Conservation (phyloP, 2,888 invertebrate species). For the Mactromeris polynyma region DNA sequence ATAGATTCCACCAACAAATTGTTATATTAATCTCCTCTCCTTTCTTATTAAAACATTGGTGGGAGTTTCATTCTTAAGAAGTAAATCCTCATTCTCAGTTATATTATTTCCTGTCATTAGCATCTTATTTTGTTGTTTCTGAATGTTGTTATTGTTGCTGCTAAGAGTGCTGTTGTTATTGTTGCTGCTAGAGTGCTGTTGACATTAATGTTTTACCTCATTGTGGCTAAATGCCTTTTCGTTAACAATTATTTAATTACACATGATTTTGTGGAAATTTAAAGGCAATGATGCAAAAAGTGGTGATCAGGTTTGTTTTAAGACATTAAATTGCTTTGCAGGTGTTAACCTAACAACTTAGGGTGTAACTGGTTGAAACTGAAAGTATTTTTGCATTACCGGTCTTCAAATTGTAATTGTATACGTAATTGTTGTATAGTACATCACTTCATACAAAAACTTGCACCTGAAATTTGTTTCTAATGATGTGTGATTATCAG, state of each 20-base stretch:
- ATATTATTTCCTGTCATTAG: too few species aligned
- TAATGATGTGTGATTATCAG: neutral
- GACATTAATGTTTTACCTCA: neutral
- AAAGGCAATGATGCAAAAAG: neutral
- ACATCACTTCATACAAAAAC: neutral
- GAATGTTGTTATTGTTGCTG: too few species aligned
- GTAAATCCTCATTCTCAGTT: too few species aligned
- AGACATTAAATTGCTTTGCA: neutral
- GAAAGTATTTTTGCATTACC: neutral
- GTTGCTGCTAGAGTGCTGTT: too few species aligned
- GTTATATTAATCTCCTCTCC: neutral
- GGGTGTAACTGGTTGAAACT: neutral
- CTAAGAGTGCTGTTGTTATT: too few species aligned
- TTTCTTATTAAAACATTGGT: too few species aligned
- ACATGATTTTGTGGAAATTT: neutral
- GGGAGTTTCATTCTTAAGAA: too few species aligned
- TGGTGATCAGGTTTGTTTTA: neutral
- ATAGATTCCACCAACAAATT: neutral
- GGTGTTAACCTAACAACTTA: neutral
- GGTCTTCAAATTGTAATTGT: neutral
- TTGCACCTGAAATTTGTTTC: neutral
- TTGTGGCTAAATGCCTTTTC: neutral
- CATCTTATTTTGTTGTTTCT: too few species aligned
- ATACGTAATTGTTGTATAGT: neutral
- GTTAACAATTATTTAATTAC: neutral